phyloP scores from a whole-genome alignment of 1,140 invertebrate species.

The Dryas iulia region DNA sequence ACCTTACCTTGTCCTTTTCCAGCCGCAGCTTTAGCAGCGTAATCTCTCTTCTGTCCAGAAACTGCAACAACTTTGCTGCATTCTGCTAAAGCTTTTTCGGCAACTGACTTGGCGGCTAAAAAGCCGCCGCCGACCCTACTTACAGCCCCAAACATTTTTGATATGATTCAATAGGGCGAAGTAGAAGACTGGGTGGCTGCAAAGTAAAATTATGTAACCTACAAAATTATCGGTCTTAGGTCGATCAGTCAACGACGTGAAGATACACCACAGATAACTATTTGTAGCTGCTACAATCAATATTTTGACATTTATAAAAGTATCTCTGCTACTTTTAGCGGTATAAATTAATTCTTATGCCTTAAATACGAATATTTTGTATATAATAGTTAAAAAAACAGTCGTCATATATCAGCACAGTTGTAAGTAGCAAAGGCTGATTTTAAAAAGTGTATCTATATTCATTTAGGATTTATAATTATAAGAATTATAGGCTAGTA shows the following conservation, averaged over 20 bases:
- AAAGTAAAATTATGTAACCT: conserved; percentile 71
- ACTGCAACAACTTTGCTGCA: conserved; percentile 68
- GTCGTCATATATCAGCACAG: too few relatives aligned
- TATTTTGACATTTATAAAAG: neutral
- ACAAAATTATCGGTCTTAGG: conserved; percentile 29
- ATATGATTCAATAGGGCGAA: conserved; percentile 48
- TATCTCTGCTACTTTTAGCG: neutral
- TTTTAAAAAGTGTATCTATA: too few relatives aligned
- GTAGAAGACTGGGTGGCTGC: conserved; percentile 43
- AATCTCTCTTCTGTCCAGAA: conserved; percentile 66
- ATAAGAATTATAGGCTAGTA: too few relatives aligned
- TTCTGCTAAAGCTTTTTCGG: conserved; percentile 68
- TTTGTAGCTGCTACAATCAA: neutral
- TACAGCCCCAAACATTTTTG: conserved; percentile 74
- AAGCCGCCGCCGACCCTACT: conserved; percentile 74
- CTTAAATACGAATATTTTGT: neutral
- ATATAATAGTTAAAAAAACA: too few relatives aligned
- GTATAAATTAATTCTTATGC: neutral
- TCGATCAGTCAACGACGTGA: conserved; percentile 10
- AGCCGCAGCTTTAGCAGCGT: conserved; percentile 63
- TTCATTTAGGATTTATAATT: too few relatives aligned
- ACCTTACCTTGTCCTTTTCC: conserved; percentile 84
- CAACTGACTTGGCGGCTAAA: conserved; percentile 67
- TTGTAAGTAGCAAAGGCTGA: too few relatives aligned
- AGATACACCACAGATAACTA: conserved; percentile 18